Evolutionary conservation across 2,888 invertebrate species (phyloP).

Genomic region (Aelia acuminata): DNA sequence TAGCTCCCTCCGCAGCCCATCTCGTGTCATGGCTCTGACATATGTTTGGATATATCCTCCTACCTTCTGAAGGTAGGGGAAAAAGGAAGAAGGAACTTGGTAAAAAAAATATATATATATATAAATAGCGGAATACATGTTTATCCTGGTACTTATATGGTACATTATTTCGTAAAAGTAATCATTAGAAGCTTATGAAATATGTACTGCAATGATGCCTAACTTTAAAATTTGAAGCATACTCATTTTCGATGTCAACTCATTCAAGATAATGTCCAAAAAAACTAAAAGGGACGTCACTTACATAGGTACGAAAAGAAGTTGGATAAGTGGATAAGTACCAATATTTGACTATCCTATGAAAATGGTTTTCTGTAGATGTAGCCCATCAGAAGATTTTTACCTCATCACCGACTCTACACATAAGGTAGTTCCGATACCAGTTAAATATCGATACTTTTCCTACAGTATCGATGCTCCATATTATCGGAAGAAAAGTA

Average conservation of each 20-base stretch:
- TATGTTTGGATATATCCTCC: not conserved
- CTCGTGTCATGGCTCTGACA: not conserved
- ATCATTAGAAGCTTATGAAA: not conserved
- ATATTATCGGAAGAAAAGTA: too few species aligned
- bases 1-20: not conserved
- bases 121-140: not conserved
- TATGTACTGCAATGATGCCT: not conserved
- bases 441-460: too few species aligned
- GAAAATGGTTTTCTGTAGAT: not conserved
- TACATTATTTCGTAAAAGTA: not conserved
- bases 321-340: not conserved
- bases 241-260: not conserved
- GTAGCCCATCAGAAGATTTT: not conserved
- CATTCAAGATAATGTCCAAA: not conserved
- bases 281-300: not conserved
- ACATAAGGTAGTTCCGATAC: too few species aligned
- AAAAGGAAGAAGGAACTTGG: not conserved
- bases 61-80: not conserved
- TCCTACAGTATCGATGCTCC: too few species aligned
- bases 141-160: not conserved
- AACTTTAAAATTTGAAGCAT: too few species aligned
- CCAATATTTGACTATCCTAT: not conserved
- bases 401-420: not conserved
- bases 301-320: not conserved
- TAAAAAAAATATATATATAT: not conserved